Percentiles rank a stretch among this genome's conserved stretches.
These are phyloP conservation scores for Strigamia transsilvanica DNA, from an alignment of 2,888 invertebrate genomes.

Conservation along the genomic window DNA sequence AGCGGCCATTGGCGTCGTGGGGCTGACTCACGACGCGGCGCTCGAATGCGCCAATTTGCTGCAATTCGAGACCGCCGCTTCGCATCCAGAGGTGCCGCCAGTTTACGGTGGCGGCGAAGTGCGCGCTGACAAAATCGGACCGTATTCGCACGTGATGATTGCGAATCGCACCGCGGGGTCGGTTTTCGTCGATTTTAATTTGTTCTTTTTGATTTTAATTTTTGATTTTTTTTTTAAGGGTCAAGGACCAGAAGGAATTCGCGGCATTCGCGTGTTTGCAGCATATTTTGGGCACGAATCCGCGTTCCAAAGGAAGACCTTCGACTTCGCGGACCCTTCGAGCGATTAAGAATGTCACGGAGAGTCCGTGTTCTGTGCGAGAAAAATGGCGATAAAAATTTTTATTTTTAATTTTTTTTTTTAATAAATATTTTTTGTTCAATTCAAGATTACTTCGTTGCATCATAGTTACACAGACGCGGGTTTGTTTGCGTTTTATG, in stretches of 20 bases:
- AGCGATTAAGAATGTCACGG: constrained; percentile 66
- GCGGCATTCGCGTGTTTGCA: constrained; percentile 77
- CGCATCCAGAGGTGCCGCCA: background rate
- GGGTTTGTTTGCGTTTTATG: constrained; percentile 74
- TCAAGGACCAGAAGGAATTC: constrained; percentile 72
- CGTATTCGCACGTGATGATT: background rate
- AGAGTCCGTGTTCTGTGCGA: constrained; percentile 59
- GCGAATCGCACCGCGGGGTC: background rate
- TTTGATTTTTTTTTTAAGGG: constrained; percentile 57
- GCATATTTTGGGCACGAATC: constrained; percentile 76
- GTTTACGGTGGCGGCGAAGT: background rate
- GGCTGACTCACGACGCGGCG: constrained; percentile 74
- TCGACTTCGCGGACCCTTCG: constrained; percentile 71
- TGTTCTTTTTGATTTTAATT: background rate
- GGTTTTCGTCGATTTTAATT: background rate
- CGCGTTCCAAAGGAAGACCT: constrained; percentile 76
- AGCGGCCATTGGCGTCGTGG: constrained; percentile 82
- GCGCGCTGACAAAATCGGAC: background rate
- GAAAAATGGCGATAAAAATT: background rate
- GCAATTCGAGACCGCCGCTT: constrained; percentile 63
- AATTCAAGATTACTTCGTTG: background rate
- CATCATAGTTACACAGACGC: background rate
- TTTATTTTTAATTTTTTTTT: background rate
- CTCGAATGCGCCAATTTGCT: constrained; percentile 69
- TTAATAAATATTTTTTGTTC: background rate